These are phyloP conservation scores for Brienomyrus brachyistius DNA, from an alignment of 2,113 vertebrate species.

Conservation along the genomic window DNA sequence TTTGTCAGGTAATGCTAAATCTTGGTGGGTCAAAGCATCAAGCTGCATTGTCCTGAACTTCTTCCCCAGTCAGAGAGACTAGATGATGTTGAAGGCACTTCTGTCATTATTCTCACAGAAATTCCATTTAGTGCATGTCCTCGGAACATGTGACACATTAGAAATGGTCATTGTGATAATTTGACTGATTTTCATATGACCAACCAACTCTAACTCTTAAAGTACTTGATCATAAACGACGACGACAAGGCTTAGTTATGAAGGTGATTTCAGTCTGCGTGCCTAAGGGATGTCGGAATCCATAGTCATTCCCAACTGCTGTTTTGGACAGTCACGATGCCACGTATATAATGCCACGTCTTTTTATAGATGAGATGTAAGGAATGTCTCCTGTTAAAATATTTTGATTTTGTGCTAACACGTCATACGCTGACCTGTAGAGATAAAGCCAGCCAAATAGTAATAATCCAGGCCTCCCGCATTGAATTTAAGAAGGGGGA, in stretches of 20 bases:
- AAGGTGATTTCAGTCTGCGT: not conserved
- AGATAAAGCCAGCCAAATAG: not conserved
- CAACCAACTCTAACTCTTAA: not conserved
- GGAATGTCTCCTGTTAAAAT: not conserved
- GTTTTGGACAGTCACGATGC: not conserved
- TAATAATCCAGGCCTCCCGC: not conserved
- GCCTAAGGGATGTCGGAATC: not conserved
- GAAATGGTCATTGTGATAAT: not conserved
- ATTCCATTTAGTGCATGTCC: not conserved
- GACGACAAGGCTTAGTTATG: not conserved
- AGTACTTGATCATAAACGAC: not conserved
- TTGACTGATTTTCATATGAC: not conserved
- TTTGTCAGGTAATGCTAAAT: not conserved
- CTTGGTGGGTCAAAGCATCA: not conserved
- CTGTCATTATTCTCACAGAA: not conserved
- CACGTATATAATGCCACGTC: not conserved
- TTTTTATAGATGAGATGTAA: not conserved
- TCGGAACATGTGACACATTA: not conserved
- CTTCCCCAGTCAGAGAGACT: not conserved
- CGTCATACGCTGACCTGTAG: not conserved
- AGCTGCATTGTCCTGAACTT: not conserved
- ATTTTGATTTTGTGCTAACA: not conserved
- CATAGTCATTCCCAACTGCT: not conserved
- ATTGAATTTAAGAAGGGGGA: not conserved
- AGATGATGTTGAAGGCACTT: not conserved